Conservation (phyloP, 2,113 vertebrate genomes). For the Eretmochelys imbricata region DNA sequence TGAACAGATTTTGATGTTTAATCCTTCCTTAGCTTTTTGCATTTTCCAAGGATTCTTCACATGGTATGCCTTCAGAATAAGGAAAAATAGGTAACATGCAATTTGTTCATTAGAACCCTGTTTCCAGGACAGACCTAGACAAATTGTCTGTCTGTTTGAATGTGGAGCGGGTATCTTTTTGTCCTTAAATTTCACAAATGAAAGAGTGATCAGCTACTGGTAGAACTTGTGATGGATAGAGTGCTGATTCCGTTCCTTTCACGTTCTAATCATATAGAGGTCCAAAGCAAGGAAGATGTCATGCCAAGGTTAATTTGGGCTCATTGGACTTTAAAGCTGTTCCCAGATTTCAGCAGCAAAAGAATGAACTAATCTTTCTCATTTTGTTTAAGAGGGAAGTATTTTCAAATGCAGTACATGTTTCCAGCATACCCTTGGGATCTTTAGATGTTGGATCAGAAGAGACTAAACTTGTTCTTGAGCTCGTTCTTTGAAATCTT, state of each 20-base stretch:
- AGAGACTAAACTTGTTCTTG: no score
- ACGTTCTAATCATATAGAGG: background rate
- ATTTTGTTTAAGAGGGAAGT: background rate
- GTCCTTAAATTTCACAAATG: background rate
- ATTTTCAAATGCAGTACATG: background rate
- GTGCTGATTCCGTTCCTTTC: background rate
- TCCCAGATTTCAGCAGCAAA: background rate
- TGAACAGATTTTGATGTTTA: background rate
- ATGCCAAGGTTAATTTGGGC: background rate
- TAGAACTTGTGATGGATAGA: background rate
- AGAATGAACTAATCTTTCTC: background rate
- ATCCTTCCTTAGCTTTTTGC: background rate
- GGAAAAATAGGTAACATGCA: background rate
- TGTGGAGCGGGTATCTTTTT: background rate
- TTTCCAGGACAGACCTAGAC: background rate
- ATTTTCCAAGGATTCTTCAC: background rate
- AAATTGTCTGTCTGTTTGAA: background rate
- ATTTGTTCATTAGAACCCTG: background rate
- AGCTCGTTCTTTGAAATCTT: no score
- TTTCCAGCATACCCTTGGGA: background rate
- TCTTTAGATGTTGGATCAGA: no score
- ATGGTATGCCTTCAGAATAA: background rate
- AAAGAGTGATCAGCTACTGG: background rate
- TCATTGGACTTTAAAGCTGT: background rate
- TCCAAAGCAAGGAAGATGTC: background rate